These are phyloP conservation scores for Proctacanthus coquilletti DNA, from an alignment of 1,140 invertebrate species.

Conservation along the genomic window DNA sequence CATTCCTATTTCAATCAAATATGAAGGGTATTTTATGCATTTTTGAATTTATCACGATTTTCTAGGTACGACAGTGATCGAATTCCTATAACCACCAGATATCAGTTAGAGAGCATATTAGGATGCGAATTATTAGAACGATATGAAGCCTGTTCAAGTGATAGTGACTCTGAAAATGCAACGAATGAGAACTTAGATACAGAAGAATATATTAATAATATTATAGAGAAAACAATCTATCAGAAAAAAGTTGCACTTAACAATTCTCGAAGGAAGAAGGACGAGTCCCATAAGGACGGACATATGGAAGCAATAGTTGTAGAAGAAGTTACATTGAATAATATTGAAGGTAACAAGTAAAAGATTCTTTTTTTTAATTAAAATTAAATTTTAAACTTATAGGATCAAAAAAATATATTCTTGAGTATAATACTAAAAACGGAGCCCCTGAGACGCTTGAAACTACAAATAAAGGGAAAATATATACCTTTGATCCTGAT, in stretches of 20 bases:
- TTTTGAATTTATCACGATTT: not conserved
- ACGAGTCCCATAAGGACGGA: not conserved
- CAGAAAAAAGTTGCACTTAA: not conserved
- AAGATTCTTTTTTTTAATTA: no score
- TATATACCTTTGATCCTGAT: not conserved
- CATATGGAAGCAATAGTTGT: not conserved
- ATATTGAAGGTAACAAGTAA: not conserved
- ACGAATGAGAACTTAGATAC: not conserved
- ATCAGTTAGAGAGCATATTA: not conserved
- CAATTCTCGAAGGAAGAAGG: not conserved
- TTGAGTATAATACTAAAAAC: not conserved
- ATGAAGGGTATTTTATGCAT: no score
- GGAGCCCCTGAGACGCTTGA: not conserved
- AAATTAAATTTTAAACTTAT: not conserved
- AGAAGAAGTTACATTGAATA: not conserved
- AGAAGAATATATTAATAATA: not conserved
- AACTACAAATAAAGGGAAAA: not conserved
- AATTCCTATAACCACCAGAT: not conserved
- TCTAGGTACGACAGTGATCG: constrained; percentile 2
- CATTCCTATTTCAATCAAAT: no score
- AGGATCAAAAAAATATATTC: not conserved
- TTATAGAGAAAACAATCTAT: not conserved
- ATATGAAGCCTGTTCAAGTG: not conserved
- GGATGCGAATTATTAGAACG: not conserved
- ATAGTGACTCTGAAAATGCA: not conserved